phyloP scores from a whole-genome alignment of 2,797 vertebrate genomes.

The Crocidura indochinensis region DNA sequence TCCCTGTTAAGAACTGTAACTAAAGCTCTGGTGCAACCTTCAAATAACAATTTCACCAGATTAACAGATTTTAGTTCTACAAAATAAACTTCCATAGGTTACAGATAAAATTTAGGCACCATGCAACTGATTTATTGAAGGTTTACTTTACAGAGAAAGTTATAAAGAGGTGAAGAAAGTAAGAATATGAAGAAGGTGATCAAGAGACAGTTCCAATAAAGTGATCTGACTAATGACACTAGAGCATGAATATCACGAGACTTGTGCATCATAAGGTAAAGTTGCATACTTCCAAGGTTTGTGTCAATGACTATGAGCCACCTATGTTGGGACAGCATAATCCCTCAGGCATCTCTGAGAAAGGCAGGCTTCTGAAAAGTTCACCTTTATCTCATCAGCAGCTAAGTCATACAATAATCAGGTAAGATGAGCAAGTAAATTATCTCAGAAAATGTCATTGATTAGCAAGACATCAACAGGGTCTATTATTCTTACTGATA shows the following conservation, averaged over 20 bases:
- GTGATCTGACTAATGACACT: not conserved
- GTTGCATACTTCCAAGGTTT: not conserved
- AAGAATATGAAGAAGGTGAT: not conserved
- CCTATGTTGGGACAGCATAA: not conserved
- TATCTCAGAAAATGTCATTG: not conserved
- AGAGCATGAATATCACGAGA: not conserved
- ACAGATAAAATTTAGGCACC: not conserved
- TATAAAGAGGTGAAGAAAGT: not conserved
- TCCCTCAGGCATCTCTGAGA: not conserved
- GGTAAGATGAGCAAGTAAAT: not conserved
- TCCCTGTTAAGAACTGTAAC: not conserved
- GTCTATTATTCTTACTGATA: not conserved
- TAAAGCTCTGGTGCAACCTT: conserved; percentile 15
- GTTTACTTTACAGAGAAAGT: not conserved
- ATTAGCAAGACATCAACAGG: not conserved
- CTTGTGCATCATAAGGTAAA: not conserved
- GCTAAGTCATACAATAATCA: not conserved
- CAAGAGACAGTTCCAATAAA: not conserved
- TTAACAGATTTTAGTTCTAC: conserved; percentile 18
- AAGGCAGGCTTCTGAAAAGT: not conserved
- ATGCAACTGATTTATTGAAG: not conserved
- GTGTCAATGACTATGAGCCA: not conserved
- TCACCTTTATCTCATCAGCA: not conserved
- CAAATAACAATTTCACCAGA: not conserved
- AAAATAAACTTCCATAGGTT: not conserved